These are phyloP conservation scores for Pyrgus malvae DNA, from an alignment of 2,888 invertebrate species.

Conservation along the genomic window DNA sequence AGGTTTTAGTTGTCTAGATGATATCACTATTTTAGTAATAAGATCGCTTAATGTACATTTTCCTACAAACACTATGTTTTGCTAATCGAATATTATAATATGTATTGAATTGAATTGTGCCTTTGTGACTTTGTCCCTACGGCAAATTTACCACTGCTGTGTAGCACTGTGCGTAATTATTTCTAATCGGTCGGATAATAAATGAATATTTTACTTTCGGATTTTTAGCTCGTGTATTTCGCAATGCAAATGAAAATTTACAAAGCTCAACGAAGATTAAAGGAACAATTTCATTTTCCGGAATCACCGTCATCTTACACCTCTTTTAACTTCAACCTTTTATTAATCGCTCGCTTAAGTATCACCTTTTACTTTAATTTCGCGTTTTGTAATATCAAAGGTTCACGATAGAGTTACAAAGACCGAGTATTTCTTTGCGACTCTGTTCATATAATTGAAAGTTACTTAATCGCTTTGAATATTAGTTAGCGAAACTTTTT, in stretches of 20 bases:
- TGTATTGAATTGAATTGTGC: no score
- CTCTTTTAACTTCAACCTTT: slow-evolving; percentile 20
- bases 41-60: no score
- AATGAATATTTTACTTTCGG: not conserved
- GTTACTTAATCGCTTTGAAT: slow-evolving; percentile 65
- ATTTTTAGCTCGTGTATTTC: not conserved
- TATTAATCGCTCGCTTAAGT: slow-evolving; percentile 20
- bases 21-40: no score
- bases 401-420: slow-evolving; percentile 36
- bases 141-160: no score
- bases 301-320: slow-evolving; percentile 21
- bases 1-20: no score
- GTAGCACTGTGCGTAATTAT: no score
- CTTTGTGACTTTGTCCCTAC: no score
- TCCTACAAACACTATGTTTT: no score
- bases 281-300: slow-evolving; percentile 10
- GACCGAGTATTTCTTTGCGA: slow-evolving; percentile 36
- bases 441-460: slow-evolving; percentile 52
- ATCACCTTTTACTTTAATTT: slow-evolving; percentile 21
- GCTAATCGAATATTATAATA: no score
- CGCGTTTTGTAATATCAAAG: slow-evolving; percentile 18
- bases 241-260: slow-evolving; percentile 14
- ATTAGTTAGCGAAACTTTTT: slow-evolving; percentile 66
- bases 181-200: not conserved
- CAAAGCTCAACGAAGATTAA: slow-evolving; percentile 12